These are phyloP conservation scores for Caenorhabditis briggsae DNA, from an alignment of 1,140 invertebrate species.

Conservation along the genomic window DNA sequence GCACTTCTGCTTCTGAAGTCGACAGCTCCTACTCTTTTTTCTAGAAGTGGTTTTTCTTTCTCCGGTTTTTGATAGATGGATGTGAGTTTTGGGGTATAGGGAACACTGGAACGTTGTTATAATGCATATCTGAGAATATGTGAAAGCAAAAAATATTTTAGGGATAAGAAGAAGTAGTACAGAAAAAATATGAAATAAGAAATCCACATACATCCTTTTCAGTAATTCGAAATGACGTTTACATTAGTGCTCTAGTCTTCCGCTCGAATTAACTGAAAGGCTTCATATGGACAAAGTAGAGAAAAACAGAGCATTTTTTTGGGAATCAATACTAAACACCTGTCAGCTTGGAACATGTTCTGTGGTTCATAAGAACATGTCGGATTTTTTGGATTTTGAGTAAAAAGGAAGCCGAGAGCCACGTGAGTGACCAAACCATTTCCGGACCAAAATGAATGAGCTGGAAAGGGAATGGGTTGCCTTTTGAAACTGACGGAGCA, in stretches of 20 bases:
- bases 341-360: neutral
- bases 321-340: slow-evolving; percentile 45
- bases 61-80: slow-evolving; percentile 42
- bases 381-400: neutral
- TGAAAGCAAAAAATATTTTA: neutral
- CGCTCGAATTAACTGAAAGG: slow-evolving; percentile 44
- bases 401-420: too few relatives aligned
- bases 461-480: too few relatives aligned
- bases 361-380: neutral
- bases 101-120: slow-evolving; percentile 32
- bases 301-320: neutral
- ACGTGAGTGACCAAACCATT: too few relatives aligned
- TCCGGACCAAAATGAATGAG: too few relatives aligned
- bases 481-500: too few relatives aligned
- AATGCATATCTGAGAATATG: slow-evolving; percentile 6
- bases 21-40: too few relatives aligned
- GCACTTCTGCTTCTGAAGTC: slow-evolving; percentile 33
- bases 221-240: slow-evolving; percentile 49
- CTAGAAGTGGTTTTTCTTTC: too few relatives aligned
- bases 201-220: too few relatives aligned
- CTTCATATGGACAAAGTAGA: neutral
- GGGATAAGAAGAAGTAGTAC: neutral
- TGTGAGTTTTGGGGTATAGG: neutral
- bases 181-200: too few relatives aligned
- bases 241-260: slow-evolving; percentile 28